These are phyloP conservation scores for Takifugu bimaculatus DNA, from an alignment of 2,113 vertebrate genomes.

Conservation along the genomic window DNA sequence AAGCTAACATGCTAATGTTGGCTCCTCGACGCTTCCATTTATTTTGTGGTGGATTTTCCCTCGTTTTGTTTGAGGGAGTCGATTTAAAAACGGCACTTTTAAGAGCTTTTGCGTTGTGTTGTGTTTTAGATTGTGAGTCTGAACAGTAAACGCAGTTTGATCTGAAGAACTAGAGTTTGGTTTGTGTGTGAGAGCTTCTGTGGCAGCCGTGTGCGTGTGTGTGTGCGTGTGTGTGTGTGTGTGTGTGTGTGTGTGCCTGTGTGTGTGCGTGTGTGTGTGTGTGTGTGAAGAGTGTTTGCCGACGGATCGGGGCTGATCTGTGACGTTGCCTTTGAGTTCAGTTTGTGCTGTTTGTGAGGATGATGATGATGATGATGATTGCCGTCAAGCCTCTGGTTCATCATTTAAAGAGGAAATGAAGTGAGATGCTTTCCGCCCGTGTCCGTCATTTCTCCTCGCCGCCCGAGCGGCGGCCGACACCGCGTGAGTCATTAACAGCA, in stretches of 20 bases:
- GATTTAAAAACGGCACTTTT: too few species aligned
- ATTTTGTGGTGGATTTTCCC: too few species aligned
- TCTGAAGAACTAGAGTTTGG: too few species aligned
- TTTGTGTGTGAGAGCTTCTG: too few species aligned
- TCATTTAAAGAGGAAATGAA: not conserved
- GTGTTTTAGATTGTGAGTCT: too few species aligned
- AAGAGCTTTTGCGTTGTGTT: too few species aligned
- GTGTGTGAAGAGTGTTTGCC: not conserved
- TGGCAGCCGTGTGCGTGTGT: constrained; percentile 14
- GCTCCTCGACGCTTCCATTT: too few species aligned
- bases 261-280: not conserved
- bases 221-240: not conserved
- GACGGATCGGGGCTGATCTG: too few species aligned
- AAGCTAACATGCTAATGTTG: too few species aligned
- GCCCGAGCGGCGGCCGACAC: constrained; percentile 24
- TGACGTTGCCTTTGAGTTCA: constrained; percentile 10
- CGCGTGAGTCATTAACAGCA: constrained; percentile 68
- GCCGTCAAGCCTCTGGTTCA: not conserved
- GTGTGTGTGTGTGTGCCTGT: too few species aligned
- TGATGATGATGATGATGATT: not conserved
- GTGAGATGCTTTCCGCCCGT: not conserved
- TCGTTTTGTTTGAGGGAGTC: too few species aligned
- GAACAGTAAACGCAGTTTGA: too few species aligned
- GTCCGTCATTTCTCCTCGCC: constrained; percentile 29
- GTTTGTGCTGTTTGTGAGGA: not conserved